These are phyloP conservation scores for Daptonema setosum DNA, from an alignment of 2,888 invertebrate genomes.

Conservation along the genomic window DNA sequence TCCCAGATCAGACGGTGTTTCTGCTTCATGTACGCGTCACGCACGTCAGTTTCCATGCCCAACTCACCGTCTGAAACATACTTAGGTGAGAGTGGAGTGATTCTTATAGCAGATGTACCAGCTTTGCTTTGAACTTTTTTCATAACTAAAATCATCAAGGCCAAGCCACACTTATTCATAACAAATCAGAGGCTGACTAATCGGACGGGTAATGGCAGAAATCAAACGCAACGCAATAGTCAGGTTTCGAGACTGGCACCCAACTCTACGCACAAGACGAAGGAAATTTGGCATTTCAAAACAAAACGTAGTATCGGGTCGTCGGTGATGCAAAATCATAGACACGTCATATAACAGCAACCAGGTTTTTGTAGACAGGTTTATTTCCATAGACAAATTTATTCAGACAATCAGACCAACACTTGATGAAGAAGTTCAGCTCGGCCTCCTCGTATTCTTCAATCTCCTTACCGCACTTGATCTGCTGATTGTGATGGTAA, in stretches of 20 bases:
- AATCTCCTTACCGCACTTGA: constrained; percentile 40
- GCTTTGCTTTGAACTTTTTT: too few relatives aligned
- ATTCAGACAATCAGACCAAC: constrained; percentile 38
- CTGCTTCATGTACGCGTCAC: constrained; percentile 75
- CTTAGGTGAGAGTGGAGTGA: too few relatives aligned
- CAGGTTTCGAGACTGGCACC: too few relatives aligned
- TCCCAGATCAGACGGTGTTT: constrained; percentile 97
- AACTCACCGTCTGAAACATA: constrained; percentile 61
- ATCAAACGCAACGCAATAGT: too few relatives aligned
- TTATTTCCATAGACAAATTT: background rate
- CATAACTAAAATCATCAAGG: too few relatives aligned
- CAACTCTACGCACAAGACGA: too few relatives aligned
- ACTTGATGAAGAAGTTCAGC: constrained; percentile 77
- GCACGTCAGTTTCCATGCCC: constrained; percentile 49
- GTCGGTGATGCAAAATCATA: too few relatives aligned
- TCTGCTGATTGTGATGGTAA: constrained; percentile 38
- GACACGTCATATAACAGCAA: too few relatives aligned
- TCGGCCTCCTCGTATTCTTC: constrained; percentile 52
- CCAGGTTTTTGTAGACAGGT: too few relatives aligned
- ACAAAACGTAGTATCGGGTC: too few relatives aligned
- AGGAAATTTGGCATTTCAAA: too few relatives aligned
- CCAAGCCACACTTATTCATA: background rate
- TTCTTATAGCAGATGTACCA: constrained; percentile 7
- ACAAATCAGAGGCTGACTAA: background rate
- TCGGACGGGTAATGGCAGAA: too few relatives aligned